A percentile compares a stretch with the other conserved stretches of the same genome.
These are phyloP conservation scores for Vanacampus margaritifer DNA, from an alignment of 2,113 vertebrate species.

Conservation along the genomic window DNA sequence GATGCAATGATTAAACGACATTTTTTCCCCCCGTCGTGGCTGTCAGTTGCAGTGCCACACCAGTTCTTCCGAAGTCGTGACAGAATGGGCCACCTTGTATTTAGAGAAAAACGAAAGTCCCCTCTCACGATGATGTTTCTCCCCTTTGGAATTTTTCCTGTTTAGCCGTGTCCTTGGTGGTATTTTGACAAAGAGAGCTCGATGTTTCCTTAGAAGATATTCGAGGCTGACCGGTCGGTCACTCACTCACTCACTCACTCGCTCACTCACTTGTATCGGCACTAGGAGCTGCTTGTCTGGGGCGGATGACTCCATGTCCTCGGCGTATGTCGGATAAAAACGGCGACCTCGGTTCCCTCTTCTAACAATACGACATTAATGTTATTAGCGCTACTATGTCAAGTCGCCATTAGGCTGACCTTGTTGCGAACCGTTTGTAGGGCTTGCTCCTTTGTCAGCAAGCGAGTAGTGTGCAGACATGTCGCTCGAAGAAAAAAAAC, in stretches of 20 bases:
- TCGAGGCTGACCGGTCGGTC: conserved; percentile 36
- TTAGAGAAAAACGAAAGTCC: conserved; percentile 13
- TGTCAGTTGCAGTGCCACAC: conserved; percentile 15
- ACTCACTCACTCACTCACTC: conserved; percentile 47
- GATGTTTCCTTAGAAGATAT: not conserved
- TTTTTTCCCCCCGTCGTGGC: not conserved
- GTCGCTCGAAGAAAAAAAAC: conserved; percentile 6
- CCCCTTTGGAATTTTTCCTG: conserved; percentile 6
- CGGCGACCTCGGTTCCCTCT: conserved; percentile 51
- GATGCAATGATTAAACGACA: conserved; percentile 5
- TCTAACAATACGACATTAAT: conserved; percentile 30
- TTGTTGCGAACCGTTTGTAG: conserved; percentile 64
- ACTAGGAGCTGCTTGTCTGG: conserved; percentile 47
- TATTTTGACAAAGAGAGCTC: not conserved
- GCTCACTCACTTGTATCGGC: conserved; percentile 40
- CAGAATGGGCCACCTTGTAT: conserved; percentile 17
- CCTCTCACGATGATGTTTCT: conserved; percentile 34
- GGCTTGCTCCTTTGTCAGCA: conserved; percentile 63
- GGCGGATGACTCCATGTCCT: conserved; percentile 61
- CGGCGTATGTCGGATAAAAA: conserved; percentile 30
- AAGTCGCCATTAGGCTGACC: conserved; percentile 53
- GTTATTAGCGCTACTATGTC: conserved; percentile 15
- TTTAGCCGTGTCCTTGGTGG: conserved; percentile 30
- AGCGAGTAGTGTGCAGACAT: conserved; percentile 50
- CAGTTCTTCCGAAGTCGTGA: conserved; percentile 16